A percentile compares a stretch with the other conserved stretches of the same genome.
These are phyloP conservation scores for Speoplatyrhinus poulsoni DNA, from an alignment of 2,113 vertebrate genomes.

Conservation along the genomic window DNA sequence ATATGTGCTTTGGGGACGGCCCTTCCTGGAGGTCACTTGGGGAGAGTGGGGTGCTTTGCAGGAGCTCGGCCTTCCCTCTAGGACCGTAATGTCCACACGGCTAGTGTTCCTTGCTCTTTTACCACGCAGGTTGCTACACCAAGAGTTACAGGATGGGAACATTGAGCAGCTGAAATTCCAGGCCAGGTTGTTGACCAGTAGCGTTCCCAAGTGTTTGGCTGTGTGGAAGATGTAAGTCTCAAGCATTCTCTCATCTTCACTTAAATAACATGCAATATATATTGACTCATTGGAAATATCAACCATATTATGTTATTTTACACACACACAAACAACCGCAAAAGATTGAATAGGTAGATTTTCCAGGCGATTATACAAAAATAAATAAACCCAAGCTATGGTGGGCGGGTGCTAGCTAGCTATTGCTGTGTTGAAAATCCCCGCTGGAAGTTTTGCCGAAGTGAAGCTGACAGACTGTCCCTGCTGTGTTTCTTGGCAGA, in stretches of 20 bases:
- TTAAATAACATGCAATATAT: too few species aligned
- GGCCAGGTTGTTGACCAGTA: constrained; percentile 89
- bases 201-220: constrained; percentile 87
- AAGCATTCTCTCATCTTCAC: background rate
- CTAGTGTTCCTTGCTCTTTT: constrained; percentile 42
- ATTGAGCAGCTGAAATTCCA: constrained; percentile 91
- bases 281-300: background rate
- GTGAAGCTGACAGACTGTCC: constrained; percentile 38
- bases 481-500: constrained; percentile 81
- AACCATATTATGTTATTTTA: background rate
- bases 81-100: constrained; percentile 7
- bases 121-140: constrained; percentile 86
- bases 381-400: too few species aligned
- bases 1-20: too few species aligned
- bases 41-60: background rate
- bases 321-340: too few species aligned
- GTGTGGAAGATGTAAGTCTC: constrained; percentile 96
- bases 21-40: too few species aligned
- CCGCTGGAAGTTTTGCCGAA: background rate
- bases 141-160: constrained; percentile 89
- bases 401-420: background rate
- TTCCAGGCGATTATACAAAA: background rate
- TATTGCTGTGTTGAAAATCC: background rate
- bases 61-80: background rate
- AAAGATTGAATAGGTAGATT: too few species aligned